Evolutionary conservation across 2,113 vertebrate species (phyloP).

Genomic region (Dicaeum eximium): DNA sequence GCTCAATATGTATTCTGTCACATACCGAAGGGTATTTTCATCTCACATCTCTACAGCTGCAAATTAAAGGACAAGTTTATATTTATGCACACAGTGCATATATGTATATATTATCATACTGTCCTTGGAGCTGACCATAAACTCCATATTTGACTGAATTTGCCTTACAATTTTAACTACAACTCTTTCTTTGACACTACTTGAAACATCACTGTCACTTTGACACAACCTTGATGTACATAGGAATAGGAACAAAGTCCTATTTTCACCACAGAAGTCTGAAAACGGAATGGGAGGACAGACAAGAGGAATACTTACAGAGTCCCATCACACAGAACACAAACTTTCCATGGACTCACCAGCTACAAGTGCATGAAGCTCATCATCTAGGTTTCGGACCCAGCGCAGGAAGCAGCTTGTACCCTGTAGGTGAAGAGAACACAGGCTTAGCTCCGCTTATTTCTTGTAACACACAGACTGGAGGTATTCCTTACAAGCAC

Average conservation of each 20-base stretch:
- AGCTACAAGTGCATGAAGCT: constrained; percentile 93
- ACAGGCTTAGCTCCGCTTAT: background rate
- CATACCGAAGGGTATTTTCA: rapidly evolving
- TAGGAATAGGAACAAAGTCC: background rate
- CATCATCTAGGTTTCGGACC: constrained; percentile 93
- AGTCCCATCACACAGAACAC: background rate
- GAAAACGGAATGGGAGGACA: background rate
- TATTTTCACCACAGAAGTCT: background rate
- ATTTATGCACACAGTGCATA: background rate
- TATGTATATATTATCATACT: too few species aligned
- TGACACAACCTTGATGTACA: background rate
- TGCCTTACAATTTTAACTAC: background rate
- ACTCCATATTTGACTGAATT: background rate
- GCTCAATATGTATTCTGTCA: background rate
- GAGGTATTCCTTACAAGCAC: background rate
- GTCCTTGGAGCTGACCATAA: background rate
- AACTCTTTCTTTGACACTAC: background rate
- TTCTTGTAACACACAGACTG: background rate
- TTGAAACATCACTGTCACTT: background rate
- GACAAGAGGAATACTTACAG: background rate
- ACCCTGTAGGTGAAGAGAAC: constrained; percentile 74
- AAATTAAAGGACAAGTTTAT: background rate
- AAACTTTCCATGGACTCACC: constrained; percentile 71
- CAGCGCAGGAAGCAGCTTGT: constrained; percentile 95
- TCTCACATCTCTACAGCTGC: background rate